Evolutionary conservation across 1,140 invertebrate species (phyloP).

Genomic region (Helicorthomorpha holstii): DNA sequence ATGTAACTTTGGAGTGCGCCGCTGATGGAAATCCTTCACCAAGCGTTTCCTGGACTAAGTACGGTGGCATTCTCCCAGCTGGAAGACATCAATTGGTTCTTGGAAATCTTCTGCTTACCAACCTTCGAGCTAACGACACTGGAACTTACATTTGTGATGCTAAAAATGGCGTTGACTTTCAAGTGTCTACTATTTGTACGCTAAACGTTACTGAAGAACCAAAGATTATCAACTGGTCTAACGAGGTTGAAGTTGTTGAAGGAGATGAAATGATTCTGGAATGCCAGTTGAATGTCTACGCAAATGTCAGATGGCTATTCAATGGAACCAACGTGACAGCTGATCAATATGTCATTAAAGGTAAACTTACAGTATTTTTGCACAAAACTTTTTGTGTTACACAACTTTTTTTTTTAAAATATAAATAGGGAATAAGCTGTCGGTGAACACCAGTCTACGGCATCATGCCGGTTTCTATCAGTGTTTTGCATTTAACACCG

Average conservation of each 20-base stretch:
- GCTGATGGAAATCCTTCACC: constrained; percentile 40
- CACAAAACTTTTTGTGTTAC: too few species aligned
- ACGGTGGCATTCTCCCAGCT: constrained; percentile 24
- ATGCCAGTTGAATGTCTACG: neutral
- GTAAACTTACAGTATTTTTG: too few species aligned
- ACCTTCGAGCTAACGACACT: constrained; percentile 40
- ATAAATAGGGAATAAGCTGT: too few species aligned
- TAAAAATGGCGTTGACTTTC: constrained; percentile 19
- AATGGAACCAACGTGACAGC: too few species aligned
- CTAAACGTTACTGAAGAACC: constrained; percentile 20
- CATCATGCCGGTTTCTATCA: constrained; percentile 72
- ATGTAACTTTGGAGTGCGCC: constrained; percentile 42
- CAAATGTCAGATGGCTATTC: constrained; percentile 4
- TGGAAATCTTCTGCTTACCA: constrained; percentile 43
- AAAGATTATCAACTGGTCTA: neutral
- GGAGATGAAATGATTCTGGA: constrained; percentile 1
- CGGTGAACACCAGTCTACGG: constrained; percentile 25
- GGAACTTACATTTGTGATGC: constrained; percentile 50
- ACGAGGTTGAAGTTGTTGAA: neutral
- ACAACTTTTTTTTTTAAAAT: too few species aligned
- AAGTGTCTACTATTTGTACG: constrained; percentile 14
- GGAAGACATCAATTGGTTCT: constrained; percentile 16
- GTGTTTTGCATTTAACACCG: constrained; percentile 66
- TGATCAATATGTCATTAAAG: neutral
- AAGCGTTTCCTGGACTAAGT: constrained; percentile 36